Percentiles rank a stretch among this genome's conserved stretches.
These are phyloP conservation scores for Drosophila carrolli DNA, from an alignment of 1,140 invertebrate species.

Conservation along the genomic window DNA sequence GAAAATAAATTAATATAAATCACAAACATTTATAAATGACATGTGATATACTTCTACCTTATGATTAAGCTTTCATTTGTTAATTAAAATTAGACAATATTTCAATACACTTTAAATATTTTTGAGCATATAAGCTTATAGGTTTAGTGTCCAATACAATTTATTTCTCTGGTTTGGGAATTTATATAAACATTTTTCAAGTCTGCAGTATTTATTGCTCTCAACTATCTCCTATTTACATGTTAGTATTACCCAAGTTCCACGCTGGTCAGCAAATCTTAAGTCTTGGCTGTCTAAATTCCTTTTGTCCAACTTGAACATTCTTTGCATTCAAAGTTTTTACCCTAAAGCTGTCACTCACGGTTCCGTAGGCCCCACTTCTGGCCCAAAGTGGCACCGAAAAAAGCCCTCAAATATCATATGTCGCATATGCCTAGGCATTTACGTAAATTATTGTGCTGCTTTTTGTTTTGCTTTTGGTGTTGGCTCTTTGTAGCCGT, in stretches of 20 bases:
- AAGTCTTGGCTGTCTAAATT: neutral
- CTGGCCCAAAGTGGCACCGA: neutral
- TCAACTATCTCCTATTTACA: too few species aligned
- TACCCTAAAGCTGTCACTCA: slow-evolving; percentile 19
- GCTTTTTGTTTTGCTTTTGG: slow-evolving; percentile 35
- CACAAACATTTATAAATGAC: too few species aligned
- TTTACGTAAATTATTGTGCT: slow-evolving; percentile 71
- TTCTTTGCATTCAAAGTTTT: slow-evolving; percentile 11
- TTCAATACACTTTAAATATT: too few species aligned
- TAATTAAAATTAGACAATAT: too few species aligned
- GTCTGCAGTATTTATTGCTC: too few species aligned
- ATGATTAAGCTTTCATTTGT: too few species aligned
- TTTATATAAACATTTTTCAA: too few species aligned
- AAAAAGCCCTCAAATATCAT: slow-evolving; percentile 37
- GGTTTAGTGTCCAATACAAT: too few species aligned
- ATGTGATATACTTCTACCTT: too few species aligned
- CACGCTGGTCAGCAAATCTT: neutral
- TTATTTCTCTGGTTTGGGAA: too few species aligned
- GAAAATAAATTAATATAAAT: neutral
- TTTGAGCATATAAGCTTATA: too few species aligned
- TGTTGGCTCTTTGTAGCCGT: slow-evolving; percentile 46
- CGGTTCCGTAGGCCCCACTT: slow-evolving; percentile 15
- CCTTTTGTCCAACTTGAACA: neutral
- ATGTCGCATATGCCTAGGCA: slow-evolving; percentile 66
- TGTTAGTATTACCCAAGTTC: neutral